A percentile compares a stretch with the other conserved stretches of the same genome.
phyloP scores from a whole-genome alignment of 2,797 vertebrate species.

The Pseudochirops cupreus region DNA sequence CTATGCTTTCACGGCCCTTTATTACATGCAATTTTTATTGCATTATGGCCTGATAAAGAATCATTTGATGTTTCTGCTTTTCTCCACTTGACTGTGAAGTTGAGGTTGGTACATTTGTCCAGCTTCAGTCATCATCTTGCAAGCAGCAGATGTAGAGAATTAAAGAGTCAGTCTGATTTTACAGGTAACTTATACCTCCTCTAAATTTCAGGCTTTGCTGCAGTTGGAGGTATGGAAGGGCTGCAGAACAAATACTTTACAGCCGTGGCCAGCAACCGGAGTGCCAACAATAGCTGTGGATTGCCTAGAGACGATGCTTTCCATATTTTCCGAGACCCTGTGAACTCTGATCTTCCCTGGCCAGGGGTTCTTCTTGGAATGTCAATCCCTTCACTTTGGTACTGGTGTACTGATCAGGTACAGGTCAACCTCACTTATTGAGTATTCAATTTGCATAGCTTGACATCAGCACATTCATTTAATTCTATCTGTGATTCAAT shows the following conservation, averaged over 20 bases:
- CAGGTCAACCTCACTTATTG: not conserved
- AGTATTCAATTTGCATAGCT: not conserved
- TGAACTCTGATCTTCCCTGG: conserved; percentile 97
- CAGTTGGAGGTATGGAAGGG: conserved; percentile 92
- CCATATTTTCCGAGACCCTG: conserved; percentile 94
- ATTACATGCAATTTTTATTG: not conserved
- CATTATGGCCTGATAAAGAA: not conserved
- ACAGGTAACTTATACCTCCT: conserved; percentile 45
- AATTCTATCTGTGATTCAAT: not conserved
- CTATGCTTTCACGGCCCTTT: not conserved
- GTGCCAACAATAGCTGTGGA: conserved; percentile 93
- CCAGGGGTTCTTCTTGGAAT: conserved; percentile 95
- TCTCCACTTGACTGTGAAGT: not conserved
- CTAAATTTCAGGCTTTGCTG: conserved; percentile 88
- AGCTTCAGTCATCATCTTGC: not conserved
- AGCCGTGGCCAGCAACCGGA: conserved; percentile 90
- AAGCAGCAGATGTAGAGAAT: not conserved
- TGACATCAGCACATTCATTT: not conserved
- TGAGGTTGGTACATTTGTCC: not conserved
- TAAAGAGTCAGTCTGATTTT: not conserved
- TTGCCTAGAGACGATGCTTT: conserved; percentile 94
- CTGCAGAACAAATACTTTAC: conserved; percentile 89
- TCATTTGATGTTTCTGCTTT: not conserved
- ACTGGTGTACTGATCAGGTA: conserved; percentile 99
- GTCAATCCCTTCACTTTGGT: conserved; percentile 97